Conservation (phyloP, 92 coral and sea anemone genomes). For the Porites lobata region DNA sequence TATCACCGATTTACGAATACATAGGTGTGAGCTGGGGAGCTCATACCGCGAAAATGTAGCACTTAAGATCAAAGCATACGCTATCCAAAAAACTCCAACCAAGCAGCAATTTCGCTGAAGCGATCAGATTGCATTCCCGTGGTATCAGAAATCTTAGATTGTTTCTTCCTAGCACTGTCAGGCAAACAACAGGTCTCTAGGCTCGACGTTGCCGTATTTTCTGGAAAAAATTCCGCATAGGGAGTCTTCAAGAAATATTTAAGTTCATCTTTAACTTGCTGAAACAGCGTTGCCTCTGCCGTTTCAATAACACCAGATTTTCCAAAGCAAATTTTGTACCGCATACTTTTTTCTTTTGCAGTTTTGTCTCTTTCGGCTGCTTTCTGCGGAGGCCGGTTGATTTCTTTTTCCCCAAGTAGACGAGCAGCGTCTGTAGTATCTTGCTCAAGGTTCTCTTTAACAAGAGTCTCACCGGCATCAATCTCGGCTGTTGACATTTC, state of each 20-base stretch:
- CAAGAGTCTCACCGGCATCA: neutral
- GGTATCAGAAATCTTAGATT: neutral
- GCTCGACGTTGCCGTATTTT: neutral
- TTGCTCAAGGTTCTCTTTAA: neutral
- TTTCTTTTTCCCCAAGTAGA: neutral
- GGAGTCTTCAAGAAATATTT: conserved; percentile 20
- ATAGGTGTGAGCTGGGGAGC: no score
- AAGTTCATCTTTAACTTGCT: conserved; percentile 25
- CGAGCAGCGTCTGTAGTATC: no score
- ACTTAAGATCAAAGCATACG: neutral
- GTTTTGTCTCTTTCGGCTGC: neutral
- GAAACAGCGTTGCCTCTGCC: neutral
- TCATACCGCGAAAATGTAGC: neutral
- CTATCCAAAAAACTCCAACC: conserved; percentile 45
- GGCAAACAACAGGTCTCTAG: neutral
- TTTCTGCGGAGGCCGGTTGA: neutral
- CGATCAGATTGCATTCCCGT: neutral
- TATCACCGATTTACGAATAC: neutral
- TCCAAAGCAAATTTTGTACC: neutral
- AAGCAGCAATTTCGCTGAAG: conserved; percentile 39
- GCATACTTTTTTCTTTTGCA: neutral
- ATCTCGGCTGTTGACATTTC: conserved; percentile 21
- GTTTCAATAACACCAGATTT: neutral
- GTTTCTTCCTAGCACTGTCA: neutral
- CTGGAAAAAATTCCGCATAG: conserved; percentile 24